These are phyloP conservation scores for Parnassius glacialis DNA, from an alignment of 2,888 invertebrate genomes.

Conservation along the genomic window DNA sequence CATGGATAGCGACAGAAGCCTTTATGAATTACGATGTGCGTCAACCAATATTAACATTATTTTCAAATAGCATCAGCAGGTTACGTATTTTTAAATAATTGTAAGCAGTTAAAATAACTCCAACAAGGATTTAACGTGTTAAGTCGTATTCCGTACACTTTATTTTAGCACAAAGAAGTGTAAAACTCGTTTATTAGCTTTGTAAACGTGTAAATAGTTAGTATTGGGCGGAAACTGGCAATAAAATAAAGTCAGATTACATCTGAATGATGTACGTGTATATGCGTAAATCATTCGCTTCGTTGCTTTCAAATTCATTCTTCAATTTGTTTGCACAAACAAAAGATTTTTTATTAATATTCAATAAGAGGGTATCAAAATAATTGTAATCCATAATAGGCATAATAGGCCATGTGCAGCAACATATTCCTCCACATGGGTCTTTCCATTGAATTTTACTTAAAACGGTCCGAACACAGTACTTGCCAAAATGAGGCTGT, in stretches of 20 bases:
- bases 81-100: constrained; percentile 33
- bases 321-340: neutral
- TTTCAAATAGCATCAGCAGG: too few relatives aligned
- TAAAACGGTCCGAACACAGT: too few relatives aligned
- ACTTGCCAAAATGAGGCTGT: too few relatives aligned
- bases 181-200: constrained; percentile 16
- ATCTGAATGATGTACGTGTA: constrained; percentile 11
- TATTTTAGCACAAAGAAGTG: constrained; percentile 12
- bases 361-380: neutral
- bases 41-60: too few relatives aligned
- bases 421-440: too few relatives aligned
- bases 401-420: too few relatives aligned
- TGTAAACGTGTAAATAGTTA: constrained; percentile 20
- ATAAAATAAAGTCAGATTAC: constrained; percentile 23
- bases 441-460: too few relatives aligned
- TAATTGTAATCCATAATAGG: too few relatives aligned
- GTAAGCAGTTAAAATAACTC: constrained; percentile 1
- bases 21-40: too few relatives aligned
- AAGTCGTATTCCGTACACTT: constrained; percentile 1
- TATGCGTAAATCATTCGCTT: constrained; percentile 21
- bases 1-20: too few relatives aligned
- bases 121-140: constrained; percentile 3
- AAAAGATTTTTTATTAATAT: neutral
- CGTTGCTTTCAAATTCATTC: constrained; percentile 18
- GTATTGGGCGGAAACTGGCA: constrained; percentile 23